These are phyloP conservation scores for Chlorodrepanis virens DNA, from an alignment of 2,113 vertebrate species.

Conservation along the genomic window DNA sequence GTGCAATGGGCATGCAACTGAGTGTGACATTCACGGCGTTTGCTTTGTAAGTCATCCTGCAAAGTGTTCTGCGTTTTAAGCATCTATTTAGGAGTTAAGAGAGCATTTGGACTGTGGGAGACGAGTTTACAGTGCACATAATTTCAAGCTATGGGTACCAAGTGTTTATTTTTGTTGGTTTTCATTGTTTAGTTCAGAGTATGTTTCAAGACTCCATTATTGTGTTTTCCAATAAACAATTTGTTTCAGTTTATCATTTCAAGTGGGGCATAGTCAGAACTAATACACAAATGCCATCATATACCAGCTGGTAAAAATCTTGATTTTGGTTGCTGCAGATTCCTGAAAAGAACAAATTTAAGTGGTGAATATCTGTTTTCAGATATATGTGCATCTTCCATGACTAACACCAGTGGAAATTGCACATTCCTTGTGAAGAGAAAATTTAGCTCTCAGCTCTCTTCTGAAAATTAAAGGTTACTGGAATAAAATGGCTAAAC, in stretches of 20 bases:
- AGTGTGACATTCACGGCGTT: conserved; percentile 82
- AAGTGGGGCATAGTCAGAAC: neutral
- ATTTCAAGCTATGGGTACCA: neutral
- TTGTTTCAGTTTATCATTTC: neutral
- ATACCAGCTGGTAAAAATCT: neutral
- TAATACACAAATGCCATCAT: neutral
- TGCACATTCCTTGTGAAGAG: neutral
- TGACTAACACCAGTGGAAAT: neutral
- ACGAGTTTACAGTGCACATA: neutral
- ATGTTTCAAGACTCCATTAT: neutral
- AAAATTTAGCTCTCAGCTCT: neutral
- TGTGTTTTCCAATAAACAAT: neutral
- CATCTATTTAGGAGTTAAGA: neutral
- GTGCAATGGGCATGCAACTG: conserved; percentile 82
- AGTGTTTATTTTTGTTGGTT: neutral
- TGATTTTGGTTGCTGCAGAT: neutral
- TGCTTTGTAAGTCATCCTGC: conserved; percentile 83
- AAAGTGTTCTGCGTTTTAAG: neutral
- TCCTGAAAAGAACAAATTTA: neutral
- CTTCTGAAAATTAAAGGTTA: neutral
- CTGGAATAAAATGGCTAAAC: neutral
- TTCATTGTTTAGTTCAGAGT: neutral
- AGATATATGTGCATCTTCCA: neutral
- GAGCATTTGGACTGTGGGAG: neutral
- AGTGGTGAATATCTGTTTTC: neutral